phyloP scores from a whole-genome alignment of 2,797 vertebrate species.

The Argya squamiceps region DNA sequence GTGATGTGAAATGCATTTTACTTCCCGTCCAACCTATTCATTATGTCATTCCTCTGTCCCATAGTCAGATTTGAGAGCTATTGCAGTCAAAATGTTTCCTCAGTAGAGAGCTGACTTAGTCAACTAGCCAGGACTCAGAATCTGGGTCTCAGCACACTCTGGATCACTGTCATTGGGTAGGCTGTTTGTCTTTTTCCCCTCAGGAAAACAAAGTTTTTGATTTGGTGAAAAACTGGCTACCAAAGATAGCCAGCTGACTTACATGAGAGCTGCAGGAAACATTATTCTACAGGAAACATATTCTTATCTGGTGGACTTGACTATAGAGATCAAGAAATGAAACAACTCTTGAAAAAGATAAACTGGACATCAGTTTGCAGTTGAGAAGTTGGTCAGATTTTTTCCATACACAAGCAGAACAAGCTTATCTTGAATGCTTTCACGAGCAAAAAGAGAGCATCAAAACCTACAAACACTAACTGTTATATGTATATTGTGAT shows the following conservation, averaged over 20 bases:
- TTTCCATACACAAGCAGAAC: background rate
- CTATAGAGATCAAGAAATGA: background rate
- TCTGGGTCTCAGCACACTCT: background rate
- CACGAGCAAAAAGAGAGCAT: background rate
- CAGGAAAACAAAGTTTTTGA: background rate
- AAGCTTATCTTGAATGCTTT: background rate
- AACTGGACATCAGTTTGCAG: background rate
- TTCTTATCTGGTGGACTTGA: background rate
- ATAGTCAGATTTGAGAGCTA: background rate
- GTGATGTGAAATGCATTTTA: background rate
- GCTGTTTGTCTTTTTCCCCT: background rate
- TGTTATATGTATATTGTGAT: background rate
- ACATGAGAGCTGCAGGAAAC: background rate
- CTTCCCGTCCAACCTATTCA: rapidly evolving
- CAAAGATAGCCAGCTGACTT: background rate
- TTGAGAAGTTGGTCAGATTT: background rate
- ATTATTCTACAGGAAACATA: background rate
- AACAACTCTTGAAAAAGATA: background rate
- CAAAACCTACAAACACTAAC: background rate
- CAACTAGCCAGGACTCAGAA: background rate
- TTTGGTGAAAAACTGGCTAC: background rate
- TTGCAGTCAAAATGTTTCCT: background rate
- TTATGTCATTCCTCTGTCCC: background rate
- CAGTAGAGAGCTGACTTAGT: background rate
- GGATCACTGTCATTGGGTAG: background rate